Conservation (phyloP, 2,888 invertebrate species). For the Morpho helenor region DNA sequence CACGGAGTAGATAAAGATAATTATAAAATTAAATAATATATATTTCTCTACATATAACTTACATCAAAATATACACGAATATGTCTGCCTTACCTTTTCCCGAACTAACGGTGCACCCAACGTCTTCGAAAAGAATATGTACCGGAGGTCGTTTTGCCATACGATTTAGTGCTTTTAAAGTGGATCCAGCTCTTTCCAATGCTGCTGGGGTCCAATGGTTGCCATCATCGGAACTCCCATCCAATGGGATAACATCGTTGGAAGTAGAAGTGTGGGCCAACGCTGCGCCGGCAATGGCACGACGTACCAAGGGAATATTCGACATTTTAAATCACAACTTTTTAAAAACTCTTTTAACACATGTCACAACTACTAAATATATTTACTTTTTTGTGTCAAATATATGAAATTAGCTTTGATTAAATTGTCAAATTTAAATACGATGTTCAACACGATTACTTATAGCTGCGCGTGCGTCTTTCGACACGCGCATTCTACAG, state of each 20-base stretch:
- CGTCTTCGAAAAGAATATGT: slow-evolving; percentile 79
- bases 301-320: slow-evolving; percentile 58
- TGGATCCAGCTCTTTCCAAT: slow-evolving; percentile 68
- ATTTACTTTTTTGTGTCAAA: not conserved
- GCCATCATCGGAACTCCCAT: slow-evolving; percentile 29
- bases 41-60: no score
- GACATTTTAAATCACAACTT: slow-evolving; percentile 44
- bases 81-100: slow-evolving; percentile 48
- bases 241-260: slow-evolving; percentile 25
- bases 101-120: slow-evolving; percentile 73
- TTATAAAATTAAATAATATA: no score
- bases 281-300: slow-evolving; percentile 62
- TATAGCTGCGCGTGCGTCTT: slow-evolving; percentile 26
- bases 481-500: slow-evolving; percentile 26
- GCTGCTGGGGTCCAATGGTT: slow-evolving; percentile 70
- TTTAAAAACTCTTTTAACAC: slow-evolving; percentile 4
- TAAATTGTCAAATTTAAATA: not conserved
- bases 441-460: slow-evolving; percentile 17
- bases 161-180: slow-evolving; percentile 72
- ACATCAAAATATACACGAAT: no score
- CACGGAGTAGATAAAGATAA: no score
- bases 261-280: slow-evolving; percentile 43
- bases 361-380: slow-evolving; percentile 7
- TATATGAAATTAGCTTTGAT: no score
- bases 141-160: slow-evolving; percentile 80